Conservation (phyloP, 1,140 invertebrate genomes). For the Macrocentrus cingulum region DNA sequence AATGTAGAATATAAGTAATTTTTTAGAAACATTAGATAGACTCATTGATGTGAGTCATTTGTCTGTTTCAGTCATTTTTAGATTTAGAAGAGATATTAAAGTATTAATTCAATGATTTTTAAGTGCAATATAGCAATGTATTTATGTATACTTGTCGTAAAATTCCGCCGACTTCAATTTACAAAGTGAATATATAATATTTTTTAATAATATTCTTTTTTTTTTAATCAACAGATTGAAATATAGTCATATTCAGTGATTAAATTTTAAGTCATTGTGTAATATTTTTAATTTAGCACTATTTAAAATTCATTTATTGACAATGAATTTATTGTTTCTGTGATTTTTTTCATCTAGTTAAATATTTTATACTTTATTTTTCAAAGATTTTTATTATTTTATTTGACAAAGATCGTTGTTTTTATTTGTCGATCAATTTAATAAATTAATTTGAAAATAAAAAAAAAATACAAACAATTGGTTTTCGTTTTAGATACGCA, state of each 20-base stretch:
- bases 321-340: no score
- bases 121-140: conserved; percentile 61
- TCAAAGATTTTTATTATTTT: neutral
- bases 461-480: neutral
- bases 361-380: neutral
- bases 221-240: no score
- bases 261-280: no score
- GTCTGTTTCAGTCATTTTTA: conserved; percentile 4
- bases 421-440: conserved; percentile 3
- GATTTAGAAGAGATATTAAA: no score
- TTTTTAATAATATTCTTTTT: no score
- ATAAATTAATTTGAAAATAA: neutral
- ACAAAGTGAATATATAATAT: no score
- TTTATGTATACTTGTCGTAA: no score
- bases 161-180: no score
- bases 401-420: neutral
- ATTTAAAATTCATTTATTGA: no score
- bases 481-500: conserved; percentile 19
- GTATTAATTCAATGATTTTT: conserved; percentile 35
- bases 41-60: conserved; percentile 42
- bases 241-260: no score
- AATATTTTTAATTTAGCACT: no score
- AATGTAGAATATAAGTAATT: conserved; percentile 55
- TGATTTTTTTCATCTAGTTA: no score
- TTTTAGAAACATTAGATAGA: conserved; percentile 51